These are phyloP conservation scores for Diplogasteroides magnus DNA, from an alignment of 1,140 invertebrate genomes.

Conservation along the genomic window DNA sequence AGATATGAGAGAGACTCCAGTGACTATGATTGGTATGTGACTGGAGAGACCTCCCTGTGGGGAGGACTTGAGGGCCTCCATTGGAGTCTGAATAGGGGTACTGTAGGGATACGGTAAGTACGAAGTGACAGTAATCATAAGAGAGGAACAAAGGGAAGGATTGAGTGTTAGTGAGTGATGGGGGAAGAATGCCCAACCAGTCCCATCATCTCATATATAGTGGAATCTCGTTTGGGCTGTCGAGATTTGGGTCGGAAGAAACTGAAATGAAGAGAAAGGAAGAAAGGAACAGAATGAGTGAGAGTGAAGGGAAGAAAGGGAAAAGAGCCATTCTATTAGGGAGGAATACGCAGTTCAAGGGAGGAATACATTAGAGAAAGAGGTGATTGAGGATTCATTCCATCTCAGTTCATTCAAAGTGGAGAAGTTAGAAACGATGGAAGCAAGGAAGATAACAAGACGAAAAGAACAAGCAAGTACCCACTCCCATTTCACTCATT, in stretches of 20 bases:
- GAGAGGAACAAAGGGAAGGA: neutral
- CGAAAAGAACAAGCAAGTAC: too few relatives aligned
- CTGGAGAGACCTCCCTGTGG: neutral
- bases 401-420: too few relatives aligned
- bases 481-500: too few relatives aligned
- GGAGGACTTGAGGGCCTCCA: neutral
- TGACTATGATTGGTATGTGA: slow-evolving; percentile 13
- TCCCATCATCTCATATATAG: neutral
- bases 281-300: neutral
- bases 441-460: too few relatives aligned
- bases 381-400: too few relatives aligned
- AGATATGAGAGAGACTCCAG: slow-evolving; percentile 40
- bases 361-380: too few relatives aligned
- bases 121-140: neutral
- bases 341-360: too few relatives aligned
- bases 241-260: neutral
- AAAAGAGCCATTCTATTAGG: too few relatives aligned
- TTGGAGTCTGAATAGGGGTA: neutral
- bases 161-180: neutral
- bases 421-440: too few relatives aligned
- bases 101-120: neutral
- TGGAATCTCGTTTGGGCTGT: too few relatives aligned
- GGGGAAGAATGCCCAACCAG: neutral
- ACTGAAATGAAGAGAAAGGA: neutral
- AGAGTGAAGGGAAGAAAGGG: neutral